phyloP scores from a whole-genome alignment of 92 coral and sea anemone species.

The Epizoanthus rinbou region DNA sequence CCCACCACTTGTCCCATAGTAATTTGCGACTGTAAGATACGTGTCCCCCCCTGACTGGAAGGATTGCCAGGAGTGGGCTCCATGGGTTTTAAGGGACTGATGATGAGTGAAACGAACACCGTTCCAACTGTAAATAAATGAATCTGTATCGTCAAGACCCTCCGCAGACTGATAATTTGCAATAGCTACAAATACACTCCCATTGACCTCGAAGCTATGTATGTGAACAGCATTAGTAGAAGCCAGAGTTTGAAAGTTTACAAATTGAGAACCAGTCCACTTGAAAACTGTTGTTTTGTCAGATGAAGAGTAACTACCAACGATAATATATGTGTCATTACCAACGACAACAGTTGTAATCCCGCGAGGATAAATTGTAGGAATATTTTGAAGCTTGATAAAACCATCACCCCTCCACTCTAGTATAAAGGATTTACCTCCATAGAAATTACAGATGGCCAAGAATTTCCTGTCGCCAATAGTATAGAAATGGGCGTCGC shows the following conservation, averaged over 20 bases:
- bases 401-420: constrained; percentile 13
- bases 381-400: constrained; percentile 18
- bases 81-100: constrained; percentile 33
- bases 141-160: constrained; percentile 8
- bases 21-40: constrained; percentile 51
- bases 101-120: constrained; percentile 23
- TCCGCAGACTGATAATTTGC: constrained; percentile 17
- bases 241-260: constrained; percentile 16
- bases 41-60: constrained; percentile 33
- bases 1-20: constrained; percentile 8
- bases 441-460: constrained; percentile 13
- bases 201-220: constrained; percentile 17
- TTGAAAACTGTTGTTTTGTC: constrained; percentile 35
- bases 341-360: constrained; percentile 4
- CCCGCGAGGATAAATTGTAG: constrained; percentile 32
- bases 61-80: constrained; percentile 35
- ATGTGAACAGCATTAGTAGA: constrained; percentile 35
- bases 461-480: constrained; percentile 24
- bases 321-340: constrained; percentile 24
- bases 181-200: constrained; percentile 25
- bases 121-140: constrained; percentile 40
- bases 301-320: constrained; percentile 5
- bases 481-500: constrained; percentile 14
- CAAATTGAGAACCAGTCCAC: constrained; percentile 12
- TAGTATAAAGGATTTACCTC: not conserved